A percentile compares a stretch with the other conserved stretches of the same genome.
Conservation (phyloP, 2,113 vertebrate species). For the Hemibagrus wyckioides region DNA sequence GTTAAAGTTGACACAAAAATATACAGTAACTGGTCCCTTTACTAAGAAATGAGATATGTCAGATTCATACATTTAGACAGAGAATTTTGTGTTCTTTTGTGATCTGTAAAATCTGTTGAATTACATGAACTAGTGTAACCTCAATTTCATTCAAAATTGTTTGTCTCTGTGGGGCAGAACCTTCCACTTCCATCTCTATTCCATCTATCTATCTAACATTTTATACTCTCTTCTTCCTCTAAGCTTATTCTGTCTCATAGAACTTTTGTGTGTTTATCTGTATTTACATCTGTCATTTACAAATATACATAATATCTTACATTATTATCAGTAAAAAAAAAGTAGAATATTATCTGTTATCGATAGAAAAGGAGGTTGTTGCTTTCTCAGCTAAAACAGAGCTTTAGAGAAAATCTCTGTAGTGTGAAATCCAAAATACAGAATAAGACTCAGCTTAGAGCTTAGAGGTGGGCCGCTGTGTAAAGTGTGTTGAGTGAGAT, state of each 20-base stretch:
- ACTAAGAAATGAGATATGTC: too few species aligned
- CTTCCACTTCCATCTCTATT: not conserved
- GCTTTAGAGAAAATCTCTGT: not conserved
- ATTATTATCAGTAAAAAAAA: not conserved
- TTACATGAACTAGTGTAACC: not conserved
- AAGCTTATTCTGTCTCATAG: not conserved
- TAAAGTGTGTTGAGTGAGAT: not conserved
- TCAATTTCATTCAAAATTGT: not conserved
- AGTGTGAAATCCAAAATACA: not conserved
- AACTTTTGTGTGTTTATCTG: not conserved
- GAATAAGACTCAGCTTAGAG: not conserved
- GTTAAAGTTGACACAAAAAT: not conserved
- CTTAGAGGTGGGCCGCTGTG: too few species aligned
- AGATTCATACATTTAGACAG: not conserved
- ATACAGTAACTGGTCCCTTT: too few species aligned
- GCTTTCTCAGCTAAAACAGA: not conserved
- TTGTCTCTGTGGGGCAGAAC: not conserved
- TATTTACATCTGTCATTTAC: not conserved
- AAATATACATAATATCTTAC: not conserved
- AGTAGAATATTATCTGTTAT: not conserved
- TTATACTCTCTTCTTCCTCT: not conserved
- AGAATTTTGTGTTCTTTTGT: not conserved
- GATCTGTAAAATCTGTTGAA: not conserved
- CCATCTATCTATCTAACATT: not conserved
- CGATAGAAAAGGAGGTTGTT: not conserved